Percentiles rank a stretch among this genome's conserved stretches.
Conservation (phyloP, 2,888 invertebrate species). For the Ramazzottius varieornatus region DNA sequence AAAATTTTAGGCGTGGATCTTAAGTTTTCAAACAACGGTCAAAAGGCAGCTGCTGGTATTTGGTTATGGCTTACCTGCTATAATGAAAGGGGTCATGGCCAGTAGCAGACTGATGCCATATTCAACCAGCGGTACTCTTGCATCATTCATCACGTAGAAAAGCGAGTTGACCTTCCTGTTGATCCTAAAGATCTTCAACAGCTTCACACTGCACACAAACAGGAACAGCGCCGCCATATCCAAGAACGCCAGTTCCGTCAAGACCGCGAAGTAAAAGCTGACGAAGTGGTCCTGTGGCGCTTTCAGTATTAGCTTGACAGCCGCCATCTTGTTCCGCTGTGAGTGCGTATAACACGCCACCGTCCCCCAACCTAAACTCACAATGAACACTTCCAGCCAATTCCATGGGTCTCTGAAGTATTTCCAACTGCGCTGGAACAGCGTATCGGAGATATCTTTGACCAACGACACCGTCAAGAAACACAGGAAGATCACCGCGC, state of each 20-base stretch:
- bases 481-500: no score
- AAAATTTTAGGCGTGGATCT: no score
- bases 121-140: background rate
- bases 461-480: no score
- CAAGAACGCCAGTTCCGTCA: background rate
- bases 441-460: no score
- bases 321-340: background rate
- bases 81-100: background rate
- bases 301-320: background rate
- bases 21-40: no score
- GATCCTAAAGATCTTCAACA: background rate
- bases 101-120: background rate
- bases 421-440: no score
- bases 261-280: background rate
- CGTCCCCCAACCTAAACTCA: background rate
- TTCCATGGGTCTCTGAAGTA: background rate
- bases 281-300: background rate
- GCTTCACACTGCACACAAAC: background rate
- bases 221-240: background rate
- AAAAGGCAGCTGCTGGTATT: no score
- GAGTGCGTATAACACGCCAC: background rate
- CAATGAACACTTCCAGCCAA: background rate
- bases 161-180: background rate
- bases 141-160: background rate
- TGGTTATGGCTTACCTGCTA: no score